Percentiles rank a stretch among this genome's conserved stretches.
Conservation (phyloP, 1,140 invertebrate species). For the Eupeodes corollae region DNA sequence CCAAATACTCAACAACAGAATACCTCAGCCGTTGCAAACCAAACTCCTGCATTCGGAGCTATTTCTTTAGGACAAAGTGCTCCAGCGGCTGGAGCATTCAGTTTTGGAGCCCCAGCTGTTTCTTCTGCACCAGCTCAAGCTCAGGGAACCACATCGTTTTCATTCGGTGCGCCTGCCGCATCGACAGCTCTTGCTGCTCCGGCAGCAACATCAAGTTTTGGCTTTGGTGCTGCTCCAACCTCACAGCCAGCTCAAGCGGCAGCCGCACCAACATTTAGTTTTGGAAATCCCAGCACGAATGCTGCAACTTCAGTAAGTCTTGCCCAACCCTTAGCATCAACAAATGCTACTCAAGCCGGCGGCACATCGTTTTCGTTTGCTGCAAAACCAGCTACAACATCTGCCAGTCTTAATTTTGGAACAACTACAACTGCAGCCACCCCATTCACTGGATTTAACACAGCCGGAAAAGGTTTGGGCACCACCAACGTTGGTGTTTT, state of each 20-base stretch:
- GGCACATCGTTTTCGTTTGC: conserved; percentile 20
- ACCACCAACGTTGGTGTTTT: conserved; percentile 24
- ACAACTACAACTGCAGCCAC: conserved; percentile 21
- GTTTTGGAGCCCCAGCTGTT: conserved; percentile 24
- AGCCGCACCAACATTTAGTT: conserved; percentile 10
- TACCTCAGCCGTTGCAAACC: conserved; percentile 4
- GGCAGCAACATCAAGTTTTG: conserved; percentile 15
- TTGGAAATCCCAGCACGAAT: conserved; percentile 10
- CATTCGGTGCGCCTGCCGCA: neutral
- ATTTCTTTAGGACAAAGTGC: neutral
- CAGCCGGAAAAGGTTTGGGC: conserved; percentile 8
- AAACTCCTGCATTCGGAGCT: neutral
- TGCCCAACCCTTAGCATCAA: conserved; percentile 6
- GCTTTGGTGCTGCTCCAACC: conserved; percentile 4
- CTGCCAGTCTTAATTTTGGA: conserved; percentile 27
- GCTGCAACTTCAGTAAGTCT: conserved; percentile 1
- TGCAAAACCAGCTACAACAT: conserved; percentile 14
- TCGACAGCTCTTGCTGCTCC: conserved; percentile 12
- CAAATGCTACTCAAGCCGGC: conserved; percentile 3
- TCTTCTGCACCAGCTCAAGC: conserved; percentile 15
- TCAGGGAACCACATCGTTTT: conserved; percentile 6
- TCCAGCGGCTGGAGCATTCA: conserved; percentile 8
- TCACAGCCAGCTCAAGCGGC: conserved; percentile 2
- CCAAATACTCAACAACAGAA: conserved; percentile 8
- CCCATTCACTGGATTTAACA: conserved; percentile 12